Conservation (phyloP, 2,888 invertebrate genomes). For the Clunio marinus region DNA sequence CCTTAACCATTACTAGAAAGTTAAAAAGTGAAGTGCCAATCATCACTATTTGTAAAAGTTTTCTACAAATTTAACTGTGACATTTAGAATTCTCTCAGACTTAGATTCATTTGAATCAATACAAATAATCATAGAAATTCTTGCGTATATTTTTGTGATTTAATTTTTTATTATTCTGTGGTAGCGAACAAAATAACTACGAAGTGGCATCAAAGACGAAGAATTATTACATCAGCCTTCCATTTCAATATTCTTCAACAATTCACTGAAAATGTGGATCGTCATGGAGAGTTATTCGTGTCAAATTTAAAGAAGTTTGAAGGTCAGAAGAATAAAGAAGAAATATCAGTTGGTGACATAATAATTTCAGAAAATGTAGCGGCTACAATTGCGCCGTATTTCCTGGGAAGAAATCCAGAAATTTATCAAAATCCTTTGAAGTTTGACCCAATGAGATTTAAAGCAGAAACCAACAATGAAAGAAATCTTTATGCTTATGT, state of each 20-base stretch:
- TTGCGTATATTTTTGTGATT: too few species aligned
- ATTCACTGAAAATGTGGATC: constrained; percentile 66
- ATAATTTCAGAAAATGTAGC: background rate
- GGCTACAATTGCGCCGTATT: background rate
- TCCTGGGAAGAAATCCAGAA: background rate
- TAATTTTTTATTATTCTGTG: too few species aligned
- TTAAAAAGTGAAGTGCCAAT: too few species aligned
- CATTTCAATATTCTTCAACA: constrained; percentile 68
- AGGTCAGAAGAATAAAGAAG: constrained; percentile 43
- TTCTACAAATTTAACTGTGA: too few species aligned
- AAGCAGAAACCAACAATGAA: background rate
- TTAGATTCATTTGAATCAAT: too few species aligned
- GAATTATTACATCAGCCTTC: constrained; percentile 72
- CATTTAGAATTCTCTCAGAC: too few species aligned
- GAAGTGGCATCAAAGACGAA: constrained; percentile 63
- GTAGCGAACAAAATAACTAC: too few species aligned
- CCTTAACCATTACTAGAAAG: too few species aligned
- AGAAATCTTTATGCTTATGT: background rate
- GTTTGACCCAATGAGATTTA: background rate
- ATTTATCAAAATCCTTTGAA: background rate
- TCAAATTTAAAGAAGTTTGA: constrained; percentile 50
- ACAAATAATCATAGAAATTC: too few species aligned
- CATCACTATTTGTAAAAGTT: too few species aligned
- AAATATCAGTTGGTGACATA: constrained; percentile 41
- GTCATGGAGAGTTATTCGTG: constrained; percentile 57